Conservation (phyloP, 1,140 invertebrate genomes). For the Drosophila athabasca region DNA sequence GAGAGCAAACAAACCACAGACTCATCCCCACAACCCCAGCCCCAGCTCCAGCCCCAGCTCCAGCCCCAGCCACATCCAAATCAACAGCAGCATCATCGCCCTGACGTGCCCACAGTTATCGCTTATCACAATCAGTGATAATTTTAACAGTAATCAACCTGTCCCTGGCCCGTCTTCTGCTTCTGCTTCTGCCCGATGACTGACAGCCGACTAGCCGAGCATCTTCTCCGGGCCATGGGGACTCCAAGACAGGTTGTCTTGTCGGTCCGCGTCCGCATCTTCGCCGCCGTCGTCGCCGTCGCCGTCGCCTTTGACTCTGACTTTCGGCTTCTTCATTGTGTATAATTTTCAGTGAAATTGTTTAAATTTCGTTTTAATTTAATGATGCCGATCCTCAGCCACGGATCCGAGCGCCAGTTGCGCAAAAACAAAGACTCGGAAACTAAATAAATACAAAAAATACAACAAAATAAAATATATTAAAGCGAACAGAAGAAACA, state of each 20-base stretch:
- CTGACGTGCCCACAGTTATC: conserved; percentile 79
- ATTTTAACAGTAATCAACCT: conserved; percentile 83
- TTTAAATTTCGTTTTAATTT: conserved; percentile 83
- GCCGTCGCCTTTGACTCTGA: conserved; percentile 2
- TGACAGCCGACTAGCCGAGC: conserved; percentile 47
- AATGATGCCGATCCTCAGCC: conserved; percentile 67
- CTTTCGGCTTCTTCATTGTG: conserved; percentile 59
- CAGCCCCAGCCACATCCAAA: conserved; percentile 29
- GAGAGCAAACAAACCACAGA: conserved; percentile 34
- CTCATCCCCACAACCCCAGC: conserved; percentile 37
- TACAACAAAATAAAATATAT: conserved; percentile 19
- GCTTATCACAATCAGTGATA: conserved; percentile 83
- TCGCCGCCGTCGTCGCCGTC: no score
- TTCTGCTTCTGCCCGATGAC: conserved; percentile 34
- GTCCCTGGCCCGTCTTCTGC: conserved; percentile 44
- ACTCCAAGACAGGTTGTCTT: conserved; percentile 67
- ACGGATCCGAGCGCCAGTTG: conserved; percentile 70
- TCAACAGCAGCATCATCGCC: conserved; percentile 39
- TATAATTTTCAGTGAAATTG: conserved; percentile 83
- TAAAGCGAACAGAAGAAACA: conserved; percentile 32
- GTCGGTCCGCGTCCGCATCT: conserved; percentile 38
- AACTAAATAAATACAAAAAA: conserved; percentile 25
- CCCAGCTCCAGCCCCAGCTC: conserved; percentile 8
- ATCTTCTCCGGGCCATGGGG: conserved; percentile 22
- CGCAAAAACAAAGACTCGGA: conserved; percentile 51